Evolutionary conservation across 2,888 invertebrate genomes (phyloP), one percentile per base, ranked within the genome.

Genomic region (Allygus modestus): DNA sequence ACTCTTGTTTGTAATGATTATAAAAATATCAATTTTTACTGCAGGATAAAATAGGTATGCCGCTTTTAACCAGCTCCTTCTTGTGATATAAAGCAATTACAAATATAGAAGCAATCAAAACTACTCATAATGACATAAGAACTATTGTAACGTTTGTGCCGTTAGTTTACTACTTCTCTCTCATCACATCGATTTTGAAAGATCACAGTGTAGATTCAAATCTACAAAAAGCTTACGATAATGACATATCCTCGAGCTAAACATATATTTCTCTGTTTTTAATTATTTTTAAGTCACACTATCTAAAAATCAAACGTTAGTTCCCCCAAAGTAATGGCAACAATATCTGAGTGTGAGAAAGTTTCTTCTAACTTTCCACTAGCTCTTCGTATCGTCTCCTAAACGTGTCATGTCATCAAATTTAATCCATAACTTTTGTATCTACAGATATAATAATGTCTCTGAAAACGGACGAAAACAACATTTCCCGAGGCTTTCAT

Each of bases 311-410:
- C 46, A 9, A 12, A 46, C 46, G 1, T 17, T 46, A 46, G 12
- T 46, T 17, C 12, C 46, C 46, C n/a, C 46, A 46, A 17, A 9
- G 37, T 9, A 37, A 37, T 37, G 23, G 9, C 54, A 23, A 54
- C 23, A n/a, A 7, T 65, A 65, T 9, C 28, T 1, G 65, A 65
- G 9, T 65, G 65, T 65, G 65, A 65, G 65, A 65, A 65, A 65
- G 28, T 28, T 31, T 28, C 26, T 5, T 31, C 28, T 28, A 65
- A 65, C 31, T 65, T 65, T 65, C 65, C 65, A 65, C 65, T 23
- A 23, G 23, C 54, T 54, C 54, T 20, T 2, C 46, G 15, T 46
- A 17, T 15, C 46, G 12, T 46, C 54, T 54, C 28, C 20, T 28
- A 65, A 65, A 65, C 12, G 15, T 28, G 28, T 20, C 58, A 26